Conservation (phyloP, 2,113 vertebrate genomes). For the Xenopus laevis region DNA sequence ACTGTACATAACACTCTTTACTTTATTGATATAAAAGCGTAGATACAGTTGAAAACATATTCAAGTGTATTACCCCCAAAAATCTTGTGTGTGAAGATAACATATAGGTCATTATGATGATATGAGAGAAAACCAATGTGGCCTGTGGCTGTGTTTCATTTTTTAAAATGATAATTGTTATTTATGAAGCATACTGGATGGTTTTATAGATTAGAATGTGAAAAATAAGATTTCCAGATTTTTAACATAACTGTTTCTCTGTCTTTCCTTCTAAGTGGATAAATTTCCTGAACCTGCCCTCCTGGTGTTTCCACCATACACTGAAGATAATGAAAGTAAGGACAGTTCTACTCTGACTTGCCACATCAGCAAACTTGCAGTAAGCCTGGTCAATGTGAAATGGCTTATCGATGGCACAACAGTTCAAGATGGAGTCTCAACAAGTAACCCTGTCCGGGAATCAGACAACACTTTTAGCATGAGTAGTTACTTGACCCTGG, state of each 20-base stretch:
- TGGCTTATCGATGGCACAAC: constrained; percentile 11
- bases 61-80: no score
- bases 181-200: no score
- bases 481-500: constrained; percentile 26
- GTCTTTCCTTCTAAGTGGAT: constrained; percentile 1
- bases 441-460: background rate
- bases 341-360: background rate
- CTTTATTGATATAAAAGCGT: no score
- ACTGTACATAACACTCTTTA: no score
- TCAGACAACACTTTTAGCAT: constrained; percentile 25
- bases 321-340: background rate
- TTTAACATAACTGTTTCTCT: background rate
- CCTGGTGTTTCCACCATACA: background rate
- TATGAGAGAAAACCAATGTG: no score
- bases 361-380: constrained; percentile 9
- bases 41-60: no score
- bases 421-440: background rate
- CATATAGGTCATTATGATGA: no score
- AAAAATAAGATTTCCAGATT: no score
- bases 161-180: no score
- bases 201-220: no score
- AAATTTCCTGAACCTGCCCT: constrained; percentile 12
- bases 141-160: no score
- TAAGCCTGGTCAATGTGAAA: constrained; percentile 7
- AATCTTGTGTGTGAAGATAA: no score